A percentile compares a stretch with the other conserved stretches of the same genome.
Evolutionary conservation across 2,113 vertebrate species (phyloP).

Genomic region (Danionella cerebrum): DNA sequence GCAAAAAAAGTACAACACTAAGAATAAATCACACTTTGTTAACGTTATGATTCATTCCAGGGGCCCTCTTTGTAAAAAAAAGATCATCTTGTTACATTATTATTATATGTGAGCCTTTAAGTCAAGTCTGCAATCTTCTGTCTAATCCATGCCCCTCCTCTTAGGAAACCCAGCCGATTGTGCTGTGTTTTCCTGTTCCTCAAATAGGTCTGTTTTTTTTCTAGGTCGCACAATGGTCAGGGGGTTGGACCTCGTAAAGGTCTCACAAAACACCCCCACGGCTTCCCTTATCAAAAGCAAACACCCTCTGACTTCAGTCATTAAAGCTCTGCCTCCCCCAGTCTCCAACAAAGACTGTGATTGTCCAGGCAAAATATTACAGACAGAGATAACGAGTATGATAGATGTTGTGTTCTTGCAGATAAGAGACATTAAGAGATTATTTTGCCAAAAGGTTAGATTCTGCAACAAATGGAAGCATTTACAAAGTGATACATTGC

Average conservation of each 20-base stretch:
- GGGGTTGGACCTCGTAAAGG: constrained; percentile 11
- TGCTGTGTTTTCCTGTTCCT: constrained; percentile 53
- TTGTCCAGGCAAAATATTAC: neutral
- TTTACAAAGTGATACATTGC: no score
- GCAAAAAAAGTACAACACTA: no score
- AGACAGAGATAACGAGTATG: neutral
- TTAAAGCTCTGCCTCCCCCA: constrained; percentile 4
- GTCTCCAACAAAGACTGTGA: constrained; percentile 4
- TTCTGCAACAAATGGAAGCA: no score
- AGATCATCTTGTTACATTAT: neutral
- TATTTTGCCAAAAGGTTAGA: neutral
- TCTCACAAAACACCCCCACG: constrained; percentile 25
- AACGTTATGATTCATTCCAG: neutral
- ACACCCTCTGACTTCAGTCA: constrained; percentile 34
- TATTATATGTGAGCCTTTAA: neutral
- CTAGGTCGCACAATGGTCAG: constrained; percentile 47
- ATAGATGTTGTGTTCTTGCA: neutral
- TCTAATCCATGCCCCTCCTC: constrained; percentile 14
- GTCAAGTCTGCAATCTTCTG: neutral
- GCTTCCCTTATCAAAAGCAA: constrained; percentile 49
- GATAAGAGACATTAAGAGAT: neutral
- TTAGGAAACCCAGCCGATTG: constrained; percentile 42
- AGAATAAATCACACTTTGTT: no score
- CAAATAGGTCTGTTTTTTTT: constrained; percentile 54
- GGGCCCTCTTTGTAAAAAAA: neutral